Evolutionary conservation across 2,797 vertebrate species (phyloP), one percentile per base, ranked within the genome.

Genomic region (Ctenopoma multispine): DNA sequence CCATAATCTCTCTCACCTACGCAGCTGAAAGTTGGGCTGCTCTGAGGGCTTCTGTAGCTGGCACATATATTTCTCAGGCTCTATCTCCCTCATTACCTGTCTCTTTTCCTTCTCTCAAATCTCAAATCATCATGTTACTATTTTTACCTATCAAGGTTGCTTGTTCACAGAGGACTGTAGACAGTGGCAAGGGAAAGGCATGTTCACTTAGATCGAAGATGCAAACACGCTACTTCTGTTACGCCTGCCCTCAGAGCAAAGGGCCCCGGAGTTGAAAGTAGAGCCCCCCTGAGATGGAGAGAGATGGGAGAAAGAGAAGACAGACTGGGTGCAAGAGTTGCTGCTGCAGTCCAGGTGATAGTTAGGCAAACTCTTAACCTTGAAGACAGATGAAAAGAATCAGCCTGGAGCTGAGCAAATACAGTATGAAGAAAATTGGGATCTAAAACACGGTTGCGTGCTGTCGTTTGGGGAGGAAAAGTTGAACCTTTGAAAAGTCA

Each of bases 131-230:
- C 57, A 4, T 70, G 87, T 85, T 86, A 69, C 86, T 91, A 92
- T 92, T 93, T 93, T 92, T 91, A 90, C 66, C 70, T 85, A 88
- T 90, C 88, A 82, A 89, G 84, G 84, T 89, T 90, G 87, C 80
- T 69, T 72, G 63, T 85, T 84, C 87, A 79, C 79, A 86, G 84
- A 85, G 83, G 81, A 85, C 78, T 44, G 65, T 34, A 38, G 66
- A 63, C 58, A 67, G 69, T 24, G 1, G 49, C 43, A 4, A n/a
- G 55, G 64, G 63, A 69, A 53, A 77, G 59, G 79, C 83, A 75
- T 62, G 76, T 79, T 86, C 69, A 10, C 51, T 21, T 56, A 75
- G 69, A 81, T 82, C 69, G 50, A 63, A 78, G 83, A 75, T 50
- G 68, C 75, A 78, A 69, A 79, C 72, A 55, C 23, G 18, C 63